These are phyloP conservation scores for Strigamia transsilvanica DNA, from an alignment of 2,888 invertebrate species.

Conservation along the genomic window DNA sequence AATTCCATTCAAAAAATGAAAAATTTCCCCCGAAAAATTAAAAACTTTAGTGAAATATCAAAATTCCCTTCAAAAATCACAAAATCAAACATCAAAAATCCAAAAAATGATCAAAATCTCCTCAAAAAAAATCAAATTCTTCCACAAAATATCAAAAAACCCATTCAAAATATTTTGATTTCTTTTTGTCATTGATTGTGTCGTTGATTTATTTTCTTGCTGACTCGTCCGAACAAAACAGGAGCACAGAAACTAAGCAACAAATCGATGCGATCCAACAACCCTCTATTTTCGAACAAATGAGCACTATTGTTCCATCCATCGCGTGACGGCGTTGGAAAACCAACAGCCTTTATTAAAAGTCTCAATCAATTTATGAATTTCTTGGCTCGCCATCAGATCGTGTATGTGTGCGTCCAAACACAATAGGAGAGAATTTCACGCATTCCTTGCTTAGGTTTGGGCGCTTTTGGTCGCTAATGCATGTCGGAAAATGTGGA, in stretches of 20 bases:
- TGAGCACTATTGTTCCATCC: constrained; percentile 7
- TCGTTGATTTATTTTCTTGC: constrained; percentile 13
- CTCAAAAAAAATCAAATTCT: no score
- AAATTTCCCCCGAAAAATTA: no score
- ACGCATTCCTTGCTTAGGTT: constrained; percentile 6
- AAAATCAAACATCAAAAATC: no score
- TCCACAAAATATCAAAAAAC: no score
- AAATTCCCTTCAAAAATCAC: no score
- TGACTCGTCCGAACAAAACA: background rate
- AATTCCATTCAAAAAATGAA: no score
- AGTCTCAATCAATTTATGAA: constrained; percentile 20
- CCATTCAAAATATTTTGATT: no score
- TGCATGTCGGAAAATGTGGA: background rate
- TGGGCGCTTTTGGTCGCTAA: background rate
- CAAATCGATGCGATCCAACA: background rate
- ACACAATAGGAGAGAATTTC: constrained; percentile 20
- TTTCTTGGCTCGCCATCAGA: constrained; percentile 20
- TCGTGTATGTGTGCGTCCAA: constrained; percentile 6
- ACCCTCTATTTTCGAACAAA: constrained; percentile 2
- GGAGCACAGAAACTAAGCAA: background rate
- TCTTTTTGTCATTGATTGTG: no score
- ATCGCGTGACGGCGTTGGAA: background rate
- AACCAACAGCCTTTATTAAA: background rate
- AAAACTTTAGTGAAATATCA: no score
- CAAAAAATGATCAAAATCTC: no score